Conservation (phyloP, 2,888 invertebrate genomes). For the Anthrax anthrax region DNA sequence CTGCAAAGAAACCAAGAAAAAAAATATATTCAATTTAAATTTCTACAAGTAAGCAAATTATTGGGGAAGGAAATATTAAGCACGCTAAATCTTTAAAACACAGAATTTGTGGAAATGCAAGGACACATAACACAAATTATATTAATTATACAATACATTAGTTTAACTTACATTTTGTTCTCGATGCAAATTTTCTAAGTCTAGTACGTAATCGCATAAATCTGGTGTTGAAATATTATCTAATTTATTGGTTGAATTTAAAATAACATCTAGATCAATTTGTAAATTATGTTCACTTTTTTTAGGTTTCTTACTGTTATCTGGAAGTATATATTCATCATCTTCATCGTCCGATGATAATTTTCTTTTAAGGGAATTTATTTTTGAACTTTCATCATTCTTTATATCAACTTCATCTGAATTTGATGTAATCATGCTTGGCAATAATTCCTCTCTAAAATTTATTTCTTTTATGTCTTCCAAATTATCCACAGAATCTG, state of each 20-base stretch:
- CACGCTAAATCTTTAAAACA: too few relatives aligned
- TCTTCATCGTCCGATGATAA: background rate
- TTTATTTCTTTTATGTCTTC: background rate
- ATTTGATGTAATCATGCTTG: background rate
- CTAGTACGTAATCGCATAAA: conserved; percentile 1
- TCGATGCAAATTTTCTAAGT: background rate
- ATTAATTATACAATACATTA: background rate
- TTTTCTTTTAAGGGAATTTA: background rate
- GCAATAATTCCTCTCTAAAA: background rate
- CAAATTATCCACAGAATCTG: too few relatives aligned
- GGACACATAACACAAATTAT: too few relatives aligned
- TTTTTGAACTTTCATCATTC: background rate
- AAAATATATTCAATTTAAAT: too few relatives aligned
- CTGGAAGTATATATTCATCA: background rate
- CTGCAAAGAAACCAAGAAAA: background rate
- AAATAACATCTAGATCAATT: background rate
- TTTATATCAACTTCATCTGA: too few relatives aligned
- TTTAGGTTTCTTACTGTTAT: background rate
- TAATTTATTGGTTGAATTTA: background rate
- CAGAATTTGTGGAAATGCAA: too few relatives aligned
- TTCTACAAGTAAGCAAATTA: too few relatives aligned
- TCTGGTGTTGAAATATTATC: conserved; percentile 3
- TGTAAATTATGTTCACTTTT: background rate
- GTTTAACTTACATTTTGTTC: background rate
- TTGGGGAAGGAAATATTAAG: too few relatives aligned